Base-by-base conservation (phyloP, 2,113 vertebrate genomes). In the Limnothrissa miodon region DNA sequence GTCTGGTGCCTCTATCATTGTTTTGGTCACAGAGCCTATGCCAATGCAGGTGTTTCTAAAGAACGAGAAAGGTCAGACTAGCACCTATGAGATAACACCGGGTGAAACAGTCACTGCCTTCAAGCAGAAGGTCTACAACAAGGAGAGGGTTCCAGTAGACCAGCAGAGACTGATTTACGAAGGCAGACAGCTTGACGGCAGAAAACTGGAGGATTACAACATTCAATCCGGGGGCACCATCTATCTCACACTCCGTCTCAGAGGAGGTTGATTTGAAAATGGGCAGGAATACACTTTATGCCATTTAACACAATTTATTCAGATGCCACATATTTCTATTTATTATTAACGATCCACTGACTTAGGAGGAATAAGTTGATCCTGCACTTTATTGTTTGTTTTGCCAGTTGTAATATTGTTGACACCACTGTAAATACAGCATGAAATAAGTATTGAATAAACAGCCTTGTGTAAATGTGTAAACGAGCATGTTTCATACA, bases 91-190 rank as follows among this genome's bases (percentile, higher is more conserved):
- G 0, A n/a, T 94, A 78, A 29, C 2, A 1, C 83, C 78, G 0
- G 82, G 85, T 0, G 89, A 92, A 87, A 90, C 86, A 0, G 93
- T 94, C 23, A 5, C 0, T 9, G 0, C 80, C 39, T 93, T 95
- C 82, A 93, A 89, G 85, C 5, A 0, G 0, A 89, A 74, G 74
- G 90, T 94, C 0, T 6, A 82, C 36, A 1, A 0, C 0, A 85
- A 86, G 81, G 90, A 93, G 78, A 0, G 78, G 0, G 84, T 91
- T 0, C n/a, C 81, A 0, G 86, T 21, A 62, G 83, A 78, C 81
- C 92, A 94, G 84, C 92, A 93, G 91, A 89, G 87, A 46, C 92
- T 95, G 59, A 70, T 90, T 25, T 84, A 87, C 0, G 15, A 87
- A 0, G 48, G 91, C 56, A 79, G 0, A 0, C 79, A 91, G 87